Evolutionary conservation across 2,113 vertebrate genomes (phyloP), one percentile per base, ranked within the genome.

Genomic region (Hucho hucho): DNA sequence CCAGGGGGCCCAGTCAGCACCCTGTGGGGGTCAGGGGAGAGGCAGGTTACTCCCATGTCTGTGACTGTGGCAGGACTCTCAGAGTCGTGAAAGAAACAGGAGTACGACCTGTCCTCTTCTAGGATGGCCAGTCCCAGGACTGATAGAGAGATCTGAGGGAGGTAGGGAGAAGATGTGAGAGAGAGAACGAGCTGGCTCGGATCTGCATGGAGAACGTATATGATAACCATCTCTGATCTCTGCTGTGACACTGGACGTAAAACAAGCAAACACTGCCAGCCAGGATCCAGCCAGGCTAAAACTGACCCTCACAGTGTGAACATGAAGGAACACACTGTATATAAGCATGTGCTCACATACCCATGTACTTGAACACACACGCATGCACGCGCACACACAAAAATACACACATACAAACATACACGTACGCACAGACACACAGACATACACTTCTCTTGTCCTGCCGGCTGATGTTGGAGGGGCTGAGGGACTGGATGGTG

Each of bases 391-490:
- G 11, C 47, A 49, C 1, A 49, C 47, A 49, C 46, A 47, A 6
- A 47, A 6, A 47, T 13, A 13, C 46, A 47, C 46, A 47, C 46
- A 47, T 13, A 47, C 46, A 47, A 6, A 47, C 46, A 47, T 1
- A 59, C 25, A 53, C 49, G 1, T 4, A 61, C 26, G 29, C 24
- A 61, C 13, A 64, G 5, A 32, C 29, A 32, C 29, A 32, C 32
- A 32, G 32, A 32, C 20, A 6, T 25, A 64, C 56, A 11, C 28
- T 96, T 88, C 89, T 94, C 90, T 91, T 95, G 87, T 97, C 95
- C 74, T 95, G 93, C 76, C 93, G 91, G 94, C 97, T 98, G 92
- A 98, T 92, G 77, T 96, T 98, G 81, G 94, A 93, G 22, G 97
- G 97, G 84, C 83, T 94, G 73, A 98, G 71, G 1, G 92, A 89